phyloP scores from a whole-genome alignment of 2,888 invertebrate species.

The Leptinotarsa tumamoca region DNA sequence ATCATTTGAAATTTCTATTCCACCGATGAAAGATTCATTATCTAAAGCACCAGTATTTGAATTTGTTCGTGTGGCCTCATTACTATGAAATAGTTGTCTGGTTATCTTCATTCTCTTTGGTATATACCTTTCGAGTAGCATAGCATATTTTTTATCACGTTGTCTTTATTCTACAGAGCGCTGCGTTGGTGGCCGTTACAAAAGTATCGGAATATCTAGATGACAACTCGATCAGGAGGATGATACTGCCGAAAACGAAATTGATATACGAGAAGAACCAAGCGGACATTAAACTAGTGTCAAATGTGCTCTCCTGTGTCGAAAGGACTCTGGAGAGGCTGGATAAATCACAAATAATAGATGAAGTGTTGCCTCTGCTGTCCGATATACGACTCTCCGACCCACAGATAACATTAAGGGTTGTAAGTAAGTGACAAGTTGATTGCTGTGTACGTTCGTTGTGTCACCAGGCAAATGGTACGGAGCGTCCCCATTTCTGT shows the following conservation, averaged over 20 bases:
- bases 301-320: constrained; percentile 81
- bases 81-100: too few relatives aligned
- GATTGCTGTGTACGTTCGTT: constrained; percentile 5
- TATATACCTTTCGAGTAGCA: too few relatives aligned
- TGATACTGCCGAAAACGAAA: constrained; percentile 87
- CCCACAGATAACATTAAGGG: constrained; percentile 88
- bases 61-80: too few relatives aligned
- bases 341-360: constrained; percentile 88
- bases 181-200: constrained; percentile 88
- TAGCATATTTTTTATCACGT: too few relatives aligned
- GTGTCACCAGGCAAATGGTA: not conserved
- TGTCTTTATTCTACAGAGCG: constrained; percentile 74
- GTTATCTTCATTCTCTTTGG: too few relatives aligned
- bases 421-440: constrained; percentile 85
- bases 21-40: too few relatives aligned
- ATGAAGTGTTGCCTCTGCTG: constrained; percentile 90
- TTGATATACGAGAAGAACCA: constrained; percentile 83
- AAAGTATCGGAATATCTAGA: constrained; percentile 88
- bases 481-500: not conserved
- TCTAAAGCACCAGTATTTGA: too few relatives aligned
- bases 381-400: constrained; percentile 88
- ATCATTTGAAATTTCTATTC: too few relatives aligned
- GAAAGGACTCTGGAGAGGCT: constrained; percentile 86
- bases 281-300: constrained; percentile 82
- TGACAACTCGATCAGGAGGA: constrained; percentile 81